Conservation (phyloP, 2,888 invertebrate genomes). For the Agelastica alni region DNA sequence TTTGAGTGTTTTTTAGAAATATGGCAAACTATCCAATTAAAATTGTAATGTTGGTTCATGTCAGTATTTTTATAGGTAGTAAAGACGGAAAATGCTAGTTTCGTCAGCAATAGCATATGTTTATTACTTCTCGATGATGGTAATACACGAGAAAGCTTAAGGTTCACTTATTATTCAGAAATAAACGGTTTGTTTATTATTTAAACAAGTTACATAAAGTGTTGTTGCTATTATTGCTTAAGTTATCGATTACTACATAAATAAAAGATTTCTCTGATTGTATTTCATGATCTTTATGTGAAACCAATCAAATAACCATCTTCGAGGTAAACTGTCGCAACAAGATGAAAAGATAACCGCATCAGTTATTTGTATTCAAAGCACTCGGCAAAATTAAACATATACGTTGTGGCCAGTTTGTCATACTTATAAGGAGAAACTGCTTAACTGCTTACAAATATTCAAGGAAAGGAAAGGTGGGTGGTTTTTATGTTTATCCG, state of each 20-base stretch:
- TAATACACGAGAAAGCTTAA: too few relatives aligned
- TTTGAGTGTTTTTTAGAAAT: too few relatives aligned
- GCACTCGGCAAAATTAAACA: constrained; percentile 41
- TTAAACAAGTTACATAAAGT: too few relatives aligned
- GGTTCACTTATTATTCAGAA: too few relatives aligned
- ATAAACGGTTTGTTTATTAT: too few relatives aligned
- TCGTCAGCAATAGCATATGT: too few relatives aligned
- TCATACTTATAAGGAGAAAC: constrained; percentile 49
- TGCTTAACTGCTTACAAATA: constrained; percentile 44
- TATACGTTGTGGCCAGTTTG: constrained; percentile 46
- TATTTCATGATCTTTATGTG: constrained; percentile 23
- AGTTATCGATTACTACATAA: not conserved
- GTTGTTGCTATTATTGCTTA: too few relatives aligned
- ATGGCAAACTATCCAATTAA: too few relatives aligned
- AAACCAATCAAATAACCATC: constrained; percentile 30
- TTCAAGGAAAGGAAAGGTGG: constrained; percentile 43
- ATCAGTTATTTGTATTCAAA: constrained; percentile 40
- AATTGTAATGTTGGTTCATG: too few relatives aligned
- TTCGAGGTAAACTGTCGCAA: constrained; percentile 30
- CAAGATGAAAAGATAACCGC: constrained; percentile 36
- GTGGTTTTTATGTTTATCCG: constrained; percentile 42
- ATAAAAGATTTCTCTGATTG: constrained; percentile 4
- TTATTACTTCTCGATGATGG: too few relatives aligned
- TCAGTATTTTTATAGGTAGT: too few relatives aligned
- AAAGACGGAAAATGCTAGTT: too few relatives aligned